Evolutionary conservation across 2,797 vertebrate genomes (phyloP).

Genomic region (Halcyon leucocephala): DNA sequence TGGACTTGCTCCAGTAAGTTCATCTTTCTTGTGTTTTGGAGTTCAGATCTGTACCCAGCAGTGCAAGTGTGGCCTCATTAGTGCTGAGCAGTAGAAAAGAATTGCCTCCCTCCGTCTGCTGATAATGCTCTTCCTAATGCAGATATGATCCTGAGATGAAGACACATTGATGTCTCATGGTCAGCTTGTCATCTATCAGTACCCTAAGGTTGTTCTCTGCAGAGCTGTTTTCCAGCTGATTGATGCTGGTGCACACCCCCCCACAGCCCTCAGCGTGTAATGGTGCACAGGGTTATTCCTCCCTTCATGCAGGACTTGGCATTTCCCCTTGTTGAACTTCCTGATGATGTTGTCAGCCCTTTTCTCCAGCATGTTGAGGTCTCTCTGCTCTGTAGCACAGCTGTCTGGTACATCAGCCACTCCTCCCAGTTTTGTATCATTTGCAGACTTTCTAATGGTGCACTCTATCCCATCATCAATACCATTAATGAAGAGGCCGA

Average conservation of each 20-base stretch:
- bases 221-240: background rate
- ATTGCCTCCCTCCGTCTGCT: background rate
- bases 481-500: background rate
- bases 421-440: background rate
- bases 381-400: background rate
- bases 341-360: background rate
- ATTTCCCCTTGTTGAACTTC: background rate
- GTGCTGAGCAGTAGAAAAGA: background rate
- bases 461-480: background rate
- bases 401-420: background rate
- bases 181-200: background rate
- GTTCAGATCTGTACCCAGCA: background rate
- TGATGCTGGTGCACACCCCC: accelerated
- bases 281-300: background rate
- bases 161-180: background rate
- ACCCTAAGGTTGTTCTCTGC: background rate
- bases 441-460: background rate
- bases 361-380: background rate
- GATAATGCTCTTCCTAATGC: background rate
- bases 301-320: background rate
- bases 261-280: accelerated
- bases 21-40: background rate
- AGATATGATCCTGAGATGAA: background rate
- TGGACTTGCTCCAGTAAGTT: background rate
- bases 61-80: background rate